A percentile compares a stretch with the other conserved stretches of the same genome.
Conservation (phyloP, 2,113 vertebrate species). For the Clupea harengus region DNA sequence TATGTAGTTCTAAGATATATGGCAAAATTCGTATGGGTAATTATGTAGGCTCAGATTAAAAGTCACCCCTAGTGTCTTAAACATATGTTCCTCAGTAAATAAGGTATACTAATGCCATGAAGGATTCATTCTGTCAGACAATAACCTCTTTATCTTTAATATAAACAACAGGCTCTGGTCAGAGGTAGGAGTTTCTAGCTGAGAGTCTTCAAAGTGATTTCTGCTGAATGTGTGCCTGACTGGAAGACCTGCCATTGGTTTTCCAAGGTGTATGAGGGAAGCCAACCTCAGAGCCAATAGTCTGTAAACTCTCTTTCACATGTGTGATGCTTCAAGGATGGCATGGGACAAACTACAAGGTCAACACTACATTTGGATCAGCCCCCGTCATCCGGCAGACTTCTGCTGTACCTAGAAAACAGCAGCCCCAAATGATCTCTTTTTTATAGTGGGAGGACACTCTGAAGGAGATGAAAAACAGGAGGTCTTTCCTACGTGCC, state of each 20-base stretch:
- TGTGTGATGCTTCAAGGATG: conserved; percentile 20
- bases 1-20: neutral
- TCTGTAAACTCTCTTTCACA: conserved; percentile 72
- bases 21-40: neutral
- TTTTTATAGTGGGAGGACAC: neutral
- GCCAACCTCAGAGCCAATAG: conserved; percentile 62
- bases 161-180: neutral
- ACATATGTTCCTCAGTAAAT: neutral
- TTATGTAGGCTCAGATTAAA: neutral
- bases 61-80: neutral
- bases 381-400: neutral
- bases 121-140: neutral
- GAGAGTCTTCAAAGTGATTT: conserved; percentile 25
- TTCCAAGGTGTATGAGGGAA: conserved; percentile 23
- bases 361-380: neutral
- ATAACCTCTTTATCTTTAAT: neutral
- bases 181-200: neutral
- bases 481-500: conserved; percentile 7
- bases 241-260: conserved; percentile 32
- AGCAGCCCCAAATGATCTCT: neutral
- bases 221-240: conserved; percentile 43
- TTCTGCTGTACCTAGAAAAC: neutral
- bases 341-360: neutral
- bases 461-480: neutral
- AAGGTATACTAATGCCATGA: neutral